These are phyloP conservation scores for Stomatorhinus ivindoensis DNA, from an alignment of 2,113 vertebrate species.

Conservation along the genomic window DNA sequence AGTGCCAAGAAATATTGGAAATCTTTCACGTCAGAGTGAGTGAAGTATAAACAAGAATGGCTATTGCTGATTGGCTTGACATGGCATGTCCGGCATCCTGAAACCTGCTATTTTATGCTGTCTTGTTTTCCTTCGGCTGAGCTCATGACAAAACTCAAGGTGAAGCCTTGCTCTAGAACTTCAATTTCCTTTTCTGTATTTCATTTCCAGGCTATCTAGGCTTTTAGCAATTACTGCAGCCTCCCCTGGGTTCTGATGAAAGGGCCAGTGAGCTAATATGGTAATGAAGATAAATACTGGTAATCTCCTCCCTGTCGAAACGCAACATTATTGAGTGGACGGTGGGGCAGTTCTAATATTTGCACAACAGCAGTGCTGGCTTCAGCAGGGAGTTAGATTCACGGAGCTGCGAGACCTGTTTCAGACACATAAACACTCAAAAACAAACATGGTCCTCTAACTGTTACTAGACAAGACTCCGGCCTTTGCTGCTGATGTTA, in stretches of 20 bases:
- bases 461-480: neutral
- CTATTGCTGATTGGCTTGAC: constrained; percentile 1
- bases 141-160: constrained; percentile 37
- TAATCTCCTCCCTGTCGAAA: constrained; percentile 53
- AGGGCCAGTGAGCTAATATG: constrained; percentile 56
- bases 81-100: neutral
- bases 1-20: neutral
- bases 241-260: constrained; percentile 47
- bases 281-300: constrained; percentile 63
- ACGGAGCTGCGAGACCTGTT: constrained; percentile 15
- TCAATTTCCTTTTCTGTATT: constrained; percentile 44
- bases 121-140: constrained; percentile 12
- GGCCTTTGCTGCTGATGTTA: neutral
- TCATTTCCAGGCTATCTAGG: constrained; percentile 48
- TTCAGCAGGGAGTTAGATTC: constrained; percentile 31
- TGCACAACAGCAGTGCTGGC: constrained; percentile 16
- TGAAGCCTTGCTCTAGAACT: constrained; percentile 40
- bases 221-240: constrained; percentile 45
- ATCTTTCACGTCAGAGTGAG: neutral
- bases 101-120: neutral
- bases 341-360: constrained; percentile 23
- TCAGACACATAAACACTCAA: constrained; percentile 26
- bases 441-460: neutral
- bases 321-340: constrained; percentile 36
- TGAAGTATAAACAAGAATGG: neutral